Percentiles rank a stretch among this genome's conserved stretches.
phyloP scores from a whole-genome alignment of 2,797 vertebrate genomes.

The Fundulus diaphanus region DNA sequence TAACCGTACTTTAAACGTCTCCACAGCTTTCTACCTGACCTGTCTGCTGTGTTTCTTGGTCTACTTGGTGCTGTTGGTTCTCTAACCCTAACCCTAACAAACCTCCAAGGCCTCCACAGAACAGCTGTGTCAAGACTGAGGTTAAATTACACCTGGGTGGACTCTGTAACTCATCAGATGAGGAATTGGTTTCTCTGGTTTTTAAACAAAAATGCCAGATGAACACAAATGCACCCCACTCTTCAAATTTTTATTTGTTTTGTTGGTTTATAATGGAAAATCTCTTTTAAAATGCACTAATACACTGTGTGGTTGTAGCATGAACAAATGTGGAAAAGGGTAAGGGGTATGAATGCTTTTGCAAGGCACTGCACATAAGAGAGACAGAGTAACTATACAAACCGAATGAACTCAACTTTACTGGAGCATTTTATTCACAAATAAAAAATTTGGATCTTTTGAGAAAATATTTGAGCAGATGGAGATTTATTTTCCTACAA shows the following conservation, averaged over 20 bases:
- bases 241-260: neutral
- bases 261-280: neutral
- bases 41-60: neutral
- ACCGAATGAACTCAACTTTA: neutral
- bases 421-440: neutral
- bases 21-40: neutral
- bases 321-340: neutral
- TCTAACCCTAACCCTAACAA: neutral
- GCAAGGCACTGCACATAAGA: neutral
- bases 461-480: neutral
- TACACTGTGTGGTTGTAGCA: neutral
- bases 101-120: neutral
- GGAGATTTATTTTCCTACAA: slow-evolving; percentile 1
- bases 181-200: neutral
- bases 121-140: neutral
- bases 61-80: neutral
- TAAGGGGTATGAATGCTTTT: neutral
- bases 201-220: neutral
- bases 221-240: neutral
- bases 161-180: neutral
- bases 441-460: neutral
- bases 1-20: neutral
- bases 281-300: neutral
- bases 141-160: neutral
- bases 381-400: neutral